A percentile compares a stretch with the other conserved stretches of the same genome.
Evolutionary conservation across 2,888 invertebrate genomes (phyloP).

Genomic region (Dioctria rufipes): DNA sequence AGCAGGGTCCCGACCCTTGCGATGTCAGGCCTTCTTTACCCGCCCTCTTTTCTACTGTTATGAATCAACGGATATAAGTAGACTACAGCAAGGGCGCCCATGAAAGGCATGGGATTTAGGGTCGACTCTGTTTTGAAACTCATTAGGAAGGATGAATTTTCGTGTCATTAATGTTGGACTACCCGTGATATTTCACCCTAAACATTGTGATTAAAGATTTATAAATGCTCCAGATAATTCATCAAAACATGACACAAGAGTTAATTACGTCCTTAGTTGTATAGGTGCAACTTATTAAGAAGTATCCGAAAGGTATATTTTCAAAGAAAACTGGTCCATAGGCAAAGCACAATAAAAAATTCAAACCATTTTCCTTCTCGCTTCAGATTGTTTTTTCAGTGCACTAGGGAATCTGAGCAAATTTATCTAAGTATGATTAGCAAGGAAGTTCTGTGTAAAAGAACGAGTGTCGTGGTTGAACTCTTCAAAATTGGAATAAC

Average conservation of each 20-base stretch:
- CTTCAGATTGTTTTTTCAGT: no score
- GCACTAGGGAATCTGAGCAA: no score
- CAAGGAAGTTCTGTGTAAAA: no score
- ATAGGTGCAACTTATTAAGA: background rate
- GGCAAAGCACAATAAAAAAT: no score
- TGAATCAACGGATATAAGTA: background rate
- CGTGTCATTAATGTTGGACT: slow-evolving; percentile 53
- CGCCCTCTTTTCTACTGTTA: background rate
- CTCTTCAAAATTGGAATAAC: no score
- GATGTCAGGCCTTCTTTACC: background rate
- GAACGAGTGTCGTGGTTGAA: no score
- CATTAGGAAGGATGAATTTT: slow-evolving; percentile 54
- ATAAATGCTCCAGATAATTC: slow-evolving; percentile 55
- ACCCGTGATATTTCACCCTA: slow-evolving; percentile 58
- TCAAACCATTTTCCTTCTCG: no score
- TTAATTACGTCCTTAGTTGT: slow-evolving; percentile 50
- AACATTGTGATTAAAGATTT: slow-evolving; percentile 59
- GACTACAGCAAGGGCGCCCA: background rate
- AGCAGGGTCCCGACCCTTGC: background rate
- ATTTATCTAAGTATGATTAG: no score
- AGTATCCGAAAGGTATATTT: no score
- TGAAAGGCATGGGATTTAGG: slow-evolving; percentile 8
- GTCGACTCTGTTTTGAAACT: slow-evolving; percentile 45
- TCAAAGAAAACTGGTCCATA: no score
- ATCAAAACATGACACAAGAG: slow-evolving; percentile 54